phyloP scores from a whole-genome alignment of 2,113 vertebrate genomes.

The Hydrochoerus hydrochaeris region DNA sequence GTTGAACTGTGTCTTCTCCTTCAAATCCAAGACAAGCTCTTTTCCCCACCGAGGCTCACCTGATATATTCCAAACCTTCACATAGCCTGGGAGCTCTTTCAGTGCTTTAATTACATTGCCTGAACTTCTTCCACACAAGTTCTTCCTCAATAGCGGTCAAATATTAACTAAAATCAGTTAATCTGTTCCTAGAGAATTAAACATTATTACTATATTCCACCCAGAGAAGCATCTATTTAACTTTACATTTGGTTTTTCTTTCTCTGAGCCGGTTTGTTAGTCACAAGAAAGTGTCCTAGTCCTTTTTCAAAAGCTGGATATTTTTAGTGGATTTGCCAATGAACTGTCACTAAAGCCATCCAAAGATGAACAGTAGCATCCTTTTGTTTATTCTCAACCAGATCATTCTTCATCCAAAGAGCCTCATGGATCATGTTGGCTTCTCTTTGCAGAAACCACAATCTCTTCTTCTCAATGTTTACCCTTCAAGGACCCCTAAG shows the following conservation, averaged over 20 bases:
- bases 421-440: neutral
- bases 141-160: neutral
- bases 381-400: neutral
- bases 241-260: neutral
- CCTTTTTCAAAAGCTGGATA: neutral
- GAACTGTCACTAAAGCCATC: neutral
- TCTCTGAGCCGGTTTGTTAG: neutral
- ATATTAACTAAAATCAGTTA: constrained; percentile 32
- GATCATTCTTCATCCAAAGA: constrained; percentile 10
- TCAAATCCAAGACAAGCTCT: neutral
- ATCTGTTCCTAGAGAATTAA: neutral
- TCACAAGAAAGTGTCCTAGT: neutral
- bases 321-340: neutral
- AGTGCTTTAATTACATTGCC: neutral
- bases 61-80: neutral
- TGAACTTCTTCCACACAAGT: constrained; percentile 35
- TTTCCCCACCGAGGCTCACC: neutral
- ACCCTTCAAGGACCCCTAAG: neutral
- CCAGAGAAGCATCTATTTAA: neutral
- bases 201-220: neutral
- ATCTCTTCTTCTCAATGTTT: neutral
- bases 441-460: neutral
- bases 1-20: neutral
- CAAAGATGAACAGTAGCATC: neutral
- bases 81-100: neutral